Percentiles rank a stretch among this genome's conserved stretches.
Conservation (phyloP, 2,797 vertebrate genomes). For the Hydrophis major region DNA sequence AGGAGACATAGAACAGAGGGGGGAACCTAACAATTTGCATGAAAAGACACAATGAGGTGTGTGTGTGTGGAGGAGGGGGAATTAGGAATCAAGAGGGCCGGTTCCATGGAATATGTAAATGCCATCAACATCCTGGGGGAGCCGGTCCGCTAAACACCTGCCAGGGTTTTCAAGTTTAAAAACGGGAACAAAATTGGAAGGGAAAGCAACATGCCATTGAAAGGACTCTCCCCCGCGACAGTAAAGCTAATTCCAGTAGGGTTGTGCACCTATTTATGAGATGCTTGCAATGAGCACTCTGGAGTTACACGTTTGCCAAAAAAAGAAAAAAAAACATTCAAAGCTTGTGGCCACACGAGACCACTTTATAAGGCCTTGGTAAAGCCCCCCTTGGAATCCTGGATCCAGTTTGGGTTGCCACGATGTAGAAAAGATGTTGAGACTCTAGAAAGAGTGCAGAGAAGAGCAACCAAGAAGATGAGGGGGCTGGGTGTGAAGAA, state of each 20-base stretch:
- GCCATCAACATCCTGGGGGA: background rate
- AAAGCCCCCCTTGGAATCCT: too few relatives aligned
- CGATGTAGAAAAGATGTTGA: too few relatives aligned
- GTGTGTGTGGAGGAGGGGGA: rapidly evolving
- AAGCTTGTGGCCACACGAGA: background rate
- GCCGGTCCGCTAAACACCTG: background rate
- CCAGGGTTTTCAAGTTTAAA: background rate
- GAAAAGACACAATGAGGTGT: background rate
- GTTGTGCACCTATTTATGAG: background rate
- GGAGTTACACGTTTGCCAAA: background rate
- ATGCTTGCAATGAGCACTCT: background rate
- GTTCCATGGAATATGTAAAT: background rate
- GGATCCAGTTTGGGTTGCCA: too few relatives aligned
- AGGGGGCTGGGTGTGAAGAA: too few relatives aligned
- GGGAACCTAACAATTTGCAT: background rate
- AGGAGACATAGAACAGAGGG: background rate
- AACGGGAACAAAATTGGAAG: background rate
- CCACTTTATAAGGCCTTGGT: too few relatives aligned
- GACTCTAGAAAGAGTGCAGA: too few relatives aligned
- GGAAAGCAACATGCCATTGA: background rate
- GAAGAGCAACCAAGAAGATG: too few relatives aligned
- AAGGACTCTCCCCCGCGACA: background rate
- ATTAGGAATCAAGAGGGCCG: background rate
- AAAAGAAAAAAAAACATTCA: background rate
- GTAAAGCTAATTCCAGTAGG: background rate